phyloP scores from a whole-genome alignment of 2,888 invertebrate genomes.

The Eudasyphora cyanicolor region DNA sequence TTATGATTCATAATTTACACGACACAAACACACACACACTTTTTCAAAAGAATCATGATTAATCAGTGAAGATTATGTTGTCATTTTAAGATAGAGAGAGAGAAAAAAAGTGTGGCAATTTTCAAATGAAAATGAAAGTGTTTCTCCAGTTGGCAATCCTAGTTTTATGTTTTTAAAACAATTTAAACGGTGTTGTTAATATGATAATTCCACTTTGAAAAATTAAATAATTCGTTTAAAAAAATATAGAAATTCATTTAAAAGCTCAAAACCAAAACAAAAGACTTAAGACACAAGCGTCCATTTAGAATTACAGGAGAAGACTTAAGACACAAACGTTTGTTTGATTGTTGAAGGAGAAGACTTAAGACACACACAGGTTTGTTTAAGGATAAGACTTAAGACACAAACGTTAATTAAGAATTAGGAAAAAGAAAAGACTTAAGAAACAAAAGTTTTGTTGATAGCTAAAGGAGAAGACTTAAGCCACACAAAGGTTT shows the following conservation, averaged over 20 bases:
- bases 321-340: slow-evolving; percentile 40
- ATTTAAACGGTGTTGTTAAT: neutral
- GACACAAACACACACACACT: too few relatives aligned
- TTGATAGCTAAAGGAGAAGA: too few relatives aligned
- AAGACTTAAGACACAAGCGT: slow-evolving; percentile 26
- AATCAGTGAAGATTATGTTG: slow-evolving; percentile 33
- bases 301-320: neutral
- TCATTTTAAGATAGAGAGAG: too few relatives aligned
- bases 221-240: too few relatives aligned
- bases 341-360: too few relatives aligned
- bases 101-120: neutral
- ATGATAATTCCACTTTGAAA: too few relatives aligned
- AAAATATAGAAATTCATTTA: too few relatives aligned
- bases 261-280: neutral
- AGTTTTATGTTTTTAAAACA: neutral
- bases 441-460: neutral
- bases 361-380: too few relatives aligned
- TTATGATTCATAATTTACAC: slow-evolving; percentile 44
- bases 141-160: neutral
- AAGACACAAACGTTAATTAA: slow-evolving; percentile 29
- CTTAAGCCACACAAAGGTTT: too few relatives aligned
- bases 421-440: too few relatives aligned
- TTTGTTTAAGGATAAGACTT: slow-evolving; percentile 49
- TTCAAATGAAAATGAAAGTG: slow-evolving; percentile 42
- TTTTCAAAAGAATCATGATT: slow-evolving; percentile 32